Evolutionary conservation across 1,140 invertebrate genomes (phyloP).

Genomic region (Aphelenchoides besseyi): DNA sequence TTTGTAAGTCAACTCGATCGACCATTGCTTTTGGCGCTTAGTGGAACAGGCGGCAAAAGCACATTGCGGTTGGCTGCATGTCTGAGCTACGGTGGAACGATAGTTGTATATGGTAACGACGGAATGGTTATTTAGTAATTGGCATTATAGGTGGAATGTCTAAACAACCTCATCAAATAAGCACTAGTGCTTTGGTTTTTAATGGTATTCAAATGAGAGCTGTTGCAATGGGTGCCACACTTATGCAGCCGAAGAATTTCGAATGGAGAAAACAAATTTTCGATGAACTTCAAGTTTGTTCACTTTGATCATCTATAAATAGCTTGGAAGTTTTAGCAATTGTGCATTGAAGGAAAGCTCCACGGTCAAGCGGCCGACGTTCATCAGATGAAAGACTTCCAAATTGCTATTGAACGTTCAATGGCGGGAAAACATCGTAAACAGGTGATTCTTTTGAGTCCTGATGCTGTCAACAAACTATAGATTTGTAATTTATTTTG

Average conservation of each 20-base stretch:
- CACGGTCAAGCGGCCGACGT: background rate
- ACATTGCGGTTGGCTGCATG: constrained; percentile 77
- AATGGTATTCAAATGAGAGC: constrained; percentile 47
- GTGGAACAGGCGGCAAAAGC: constrained; percentile 90
- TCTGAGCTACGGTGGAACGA: constrained; percentile 71
- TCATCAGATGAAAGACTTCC: constrained; percentile 18
- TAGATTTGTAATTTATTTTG: background rate
- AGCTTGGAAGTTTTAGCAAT: constrained; percentile 9
- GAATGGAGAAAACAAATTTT: constrained; percentile 32
- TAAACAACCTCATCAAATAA: constrained; percentile 74
- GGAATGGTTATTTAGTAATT: no score
- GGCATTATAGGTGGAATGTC: constrained; percentile 83
- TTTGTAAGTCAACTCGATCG: constrained; percentile 68
- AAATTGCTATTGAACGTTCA: constrained; percentile 14
- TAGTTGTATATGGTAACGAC: constrained; percentile 81
- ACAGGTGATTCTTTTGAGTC: constrained; percentile 23
- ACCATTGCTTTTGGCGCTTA: constrained; percentile 79
- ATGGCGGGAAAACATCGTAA: constrained; percentile 19
- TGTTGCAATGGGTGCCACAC: constrained; percentile 45
- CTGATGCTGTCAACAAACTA: background rate
- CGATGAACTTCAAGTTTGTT: constrained; percentile 38
- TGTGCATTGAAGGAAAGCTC: constrained; percentile 27
- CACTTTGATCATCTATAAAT: background rate
- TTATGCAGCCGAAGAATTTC: constrained; percentile 26
- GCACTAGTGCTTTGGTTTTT: constrained; percentile 64